Evolutionary conservation across 2,113 vertebrate species (phyloP), one percentile per base, ranked within the genome.

Genomic region (Telmatochromis sp.): DNA sequence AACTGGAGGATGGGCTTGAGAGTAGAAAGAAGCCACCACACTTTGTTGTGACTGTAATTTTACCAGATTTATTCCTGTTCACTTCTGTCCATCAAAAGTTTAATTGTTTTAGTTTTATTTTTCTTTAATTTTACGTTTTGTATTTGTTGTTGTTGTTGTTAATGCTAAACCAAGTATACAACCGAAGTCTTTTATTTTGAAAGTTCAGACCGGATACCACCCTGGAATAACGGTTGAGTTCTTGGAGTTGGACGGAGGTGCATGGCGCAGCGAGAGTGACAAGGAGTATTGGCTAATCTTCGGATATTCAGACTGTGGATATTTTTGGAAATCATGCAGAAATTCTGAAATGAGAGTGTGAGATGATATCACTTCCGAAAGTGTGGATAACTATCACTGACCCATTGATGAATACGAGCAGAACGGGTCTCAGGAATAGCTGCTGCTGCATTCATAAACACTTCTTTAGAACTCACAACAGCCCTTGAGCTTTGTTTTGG

Each of bases 401-500:
- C 95, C 94, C 92, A 89, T 96, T 95, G 95, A 97, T 96, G 96
- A 95, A 85, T 89, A 94, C 92, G 85, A 94, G 81, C 91, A 94
- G 94, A 89, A 90, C 94, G 94, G 95, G 85, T 91, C 94, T 89
- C 83, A 95, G 96, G 94, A 96, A 91, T 88, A 92, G 95, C 94
- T 96, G 95, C 91, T 96, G 95, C 94, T 96, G 96, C 95, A 95
- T 96, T 93, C 96, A 97, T 96, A 98, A 97, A 97, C 97, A 98
- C 93, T 97, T 97, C 95, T 98, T 97, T 97, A 97, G 98, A 97
- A 98, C 98, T 98, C 97, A 97, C 96, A 96, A 94, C 95, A 96
- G 95, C 92, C 97, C 96, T 81, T 97, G 97, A 97, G 95, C 90
- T 87, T 90, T 91, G 89, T 88, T 89, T 91, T 80, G 73, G 93